Percentiles rank a stretch among this genome's conserved stretches.
Conservation (phyloP, 2,888 invertebrate genomes). For the Cryptocephalus moraei region DNA sequence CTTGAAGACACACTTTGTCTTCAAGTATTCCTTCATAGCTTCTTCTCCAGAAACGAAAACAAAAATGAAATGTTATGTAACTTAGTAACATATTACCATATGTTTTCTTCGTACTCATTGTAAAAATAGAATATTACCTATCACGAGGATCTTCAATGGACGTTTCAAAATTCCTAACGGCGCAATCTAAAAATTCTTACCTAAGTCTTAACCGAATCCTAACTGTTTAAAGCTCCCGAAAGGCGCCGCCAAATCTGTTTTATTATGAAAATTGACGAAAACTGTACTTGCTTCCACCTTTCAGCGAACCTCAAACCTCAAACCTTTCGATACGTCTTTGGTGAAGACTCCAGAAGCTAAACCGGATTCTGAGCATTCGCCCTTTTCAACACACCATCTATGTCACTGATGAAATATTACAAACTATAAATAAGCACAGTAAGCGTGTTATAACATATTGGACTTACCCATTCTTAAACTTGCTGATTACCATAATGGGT, state of each 20-base stretch:
- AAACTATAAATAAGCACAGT: background rate
- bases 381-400: conserved; percentile 74
- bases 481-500: conserved; percentile 92
- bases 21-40: conserved; percentile 86
- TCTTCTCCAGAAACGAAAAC: conserved; percentile 63
- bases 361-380: conserved; percentile 88
- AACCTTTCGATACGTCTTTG: conserved; percentile 68
- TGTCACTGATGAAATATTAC: conserved; percentile 52
- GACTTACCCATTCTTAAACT: conserved; percentile 63
- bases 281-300: conserved; percentile 88
- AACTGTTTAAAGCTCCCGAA: conserved; percentile 97
- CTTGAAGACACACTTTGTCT: conserved; percentile 53
- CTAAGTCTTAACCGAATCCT: conserved; percentile 93
- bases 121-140: too few relatives aligned
- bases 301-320: conserved; percentile 84
- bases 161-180: background rate
- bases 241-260: conserved; percentile 95
- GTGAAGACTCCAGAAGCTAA: conserved; percentile 93
- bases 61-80: background rate
- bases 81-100: background rate
- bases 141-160: too few relatives aligned
- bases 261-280: conserved; percentile 95
- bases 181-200: conserved; percentile 36
- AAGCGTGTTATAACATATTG: background rate
- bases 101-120: too few relatives aligned